These are phyloP conservation scores for Cephalopachus bancanus DNA, from an alignment of 2,797 vertebrate species.

Conservation along the genomic window DNA sequence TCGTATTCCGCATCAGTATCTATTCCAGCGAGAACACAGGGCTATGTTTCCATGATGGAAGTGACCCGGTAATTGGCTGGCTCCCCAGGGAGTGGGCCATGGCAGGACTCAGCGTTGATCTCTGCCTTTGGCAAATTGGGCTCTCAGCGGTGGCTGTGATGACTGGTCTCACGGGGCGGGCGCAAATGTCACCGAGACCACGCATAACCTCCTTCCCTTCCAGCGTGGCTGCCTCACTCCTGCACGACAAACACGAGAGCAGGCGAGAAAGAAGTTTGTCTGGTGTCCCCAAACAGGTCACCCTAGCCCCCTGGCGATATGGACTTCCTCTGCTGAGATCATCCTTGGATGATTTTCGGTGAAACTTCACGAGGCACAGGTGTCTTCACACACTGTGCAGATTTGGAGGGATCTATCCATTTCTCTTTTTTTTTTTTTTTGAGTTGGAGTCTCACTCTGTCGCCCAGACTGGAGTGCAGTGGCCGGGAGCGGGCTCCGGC, in stretches of 20 bases:
- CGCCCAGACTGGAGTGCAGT: too few species aligned
- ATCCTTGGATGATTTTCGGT: background rate
- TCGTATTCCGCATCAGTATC: background rate
- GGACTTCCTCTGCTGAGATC: background rate
- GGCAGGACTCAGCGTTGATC: background rate
- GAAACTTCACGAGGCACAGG: background rate
- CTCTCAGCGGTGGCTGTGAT: background rate
- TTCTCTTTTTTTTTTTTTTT: too few species aligned
- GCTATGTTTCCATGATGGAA: rapidly evolving
- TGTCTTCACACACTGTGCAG: background rate
- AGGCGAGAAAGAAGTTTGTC: background rate
- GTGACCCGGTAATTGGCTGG: rapidly evolving
- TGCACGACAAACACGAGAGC: rapidly evolving
- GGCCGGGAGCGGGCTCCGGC: too few species aligned
- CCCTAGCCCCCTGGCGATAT: background rate
- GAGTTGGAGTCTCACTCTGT: too few species aligned
- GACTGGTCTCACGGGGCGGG: rapidly evolving
- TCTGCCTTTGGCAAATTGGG: background rate
- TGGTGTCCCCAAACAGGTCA: background rate
- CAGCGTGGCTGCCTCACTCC: background rate
- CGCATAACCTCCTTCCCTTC: rapidly evolving
- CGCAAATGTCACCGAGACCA: background rate
- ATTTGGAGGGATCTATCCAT: background rate
- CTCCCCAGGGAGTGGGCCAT: background rate
- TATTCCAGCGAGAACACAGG: background rate